Evolutionary conservation across 2,888 invertebrate species (phyloP).

Genomic region (Troides oblongomaculatus): DNA sequence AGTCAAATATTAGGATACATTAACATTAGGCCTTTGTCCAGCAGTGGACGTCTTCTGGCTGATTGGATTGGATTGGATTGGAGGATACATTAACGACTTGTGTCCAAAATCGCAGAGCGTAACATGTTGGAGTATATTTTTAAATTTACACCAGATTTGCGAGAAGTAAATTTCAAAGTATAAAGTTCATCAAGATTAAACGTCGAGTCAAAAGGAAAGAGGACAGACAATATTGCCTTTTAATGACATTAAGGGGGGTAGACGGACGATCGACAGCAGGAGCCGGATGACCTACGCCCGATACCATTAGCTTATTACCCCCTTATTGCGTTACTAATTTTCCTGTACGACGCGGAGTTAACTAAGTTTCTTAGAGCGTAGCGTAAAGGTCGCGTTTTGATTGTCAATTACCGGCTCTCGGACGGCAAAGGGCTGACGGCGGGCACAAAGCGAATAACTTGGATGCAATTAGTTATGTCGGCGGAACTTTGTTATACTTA

Average conservation of each 20-base stretch:
- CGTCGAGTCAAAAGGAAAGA: slow-evolving; percentile 54
- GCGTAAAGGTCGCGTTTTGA: slow-evolving; percentile 73
- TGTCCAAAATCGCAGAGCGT: no score
- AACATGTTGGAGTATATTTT: no score
- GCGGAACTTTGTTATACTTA: slow-evolving; percentile 52
- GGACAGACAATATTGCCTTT: slow-evolving; percentile 58
- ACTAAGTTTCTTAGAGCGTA: slow-evolving; percentile 63
- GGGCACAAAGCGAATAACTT: slow-evolving; percentile 57
- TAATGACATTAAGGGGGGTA: slow-evolving; percentile 59
- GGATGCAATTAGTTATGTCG: slow-evolving; percentile 69
- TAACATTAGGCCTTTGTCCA: no score
- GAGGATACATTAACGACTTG: no score
- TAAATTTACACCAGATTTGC: background rate
- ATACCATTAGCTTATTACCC: slow-evolving; percentile 75
- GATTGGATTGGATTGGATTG: no score
- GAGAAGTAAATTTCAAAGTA: background rate
- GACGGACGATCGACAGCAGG: slow-evolving; percentile 43
- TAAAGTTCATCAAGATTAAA: background rate
- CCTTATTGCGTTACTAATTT: slow-evolving; percentile 77
- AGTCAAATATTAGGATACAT: no score
- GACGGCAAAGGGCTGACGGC: slow-evolving; percentile 60
- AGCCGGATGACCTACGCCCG: slow-evolving; percentile 58
- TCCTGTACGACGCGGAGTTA: slow-evolving; percentile 71
- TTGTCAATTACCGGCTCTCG: slow-evolving; percentile 73
- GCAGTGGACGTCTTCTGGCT: no score